Evolutionary conservation across 2,888 invertebrate genomes (phyloP), one percentile per base, ranked within the genome.

Genomic region (Panzeria rudis): DNA sequence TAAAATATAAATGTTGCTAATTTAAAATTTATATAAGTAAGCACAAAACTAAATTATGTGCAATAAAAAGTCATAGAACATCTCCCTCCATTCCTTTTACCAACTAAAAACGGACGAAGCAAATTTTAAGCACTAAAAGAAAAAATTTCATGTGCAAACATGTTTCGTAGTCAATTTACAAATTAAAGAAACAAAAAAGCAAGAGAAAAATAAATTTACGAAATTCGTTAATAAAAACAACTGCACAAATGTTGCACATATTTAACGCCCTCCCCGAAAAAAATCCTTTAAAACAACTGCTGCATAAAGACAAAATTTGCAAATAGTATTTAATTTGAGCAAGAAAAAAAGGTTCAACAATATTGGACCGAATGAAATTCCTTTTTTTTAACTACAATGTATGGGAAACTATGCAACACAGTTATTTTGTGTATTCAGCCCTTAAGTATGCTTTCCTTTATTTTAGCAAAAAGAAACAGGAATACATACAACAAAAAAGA

Each of bases 111-210:
- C 0, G 3, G 11, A 2, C 13, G 25, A n/a, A 75, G 32, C 32
- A 15, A 62, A 41, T 15, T 41, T 41, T 23, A 11, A 47, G 56
- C 20, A 23, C 38, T 3, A 17, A 35, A 50, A n/a, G 23, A 23
- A 44, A 66, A 76, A 76, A 76, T 13, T 66, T 66, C 66, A 32
- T 66, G 66, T 66, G 54, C 50, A 17, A 59, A 66, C 32, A 52
- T 61, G 50, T 66, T 59, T 76, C 75, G 86, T 84, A 90, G 88
- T 88, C 90, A 91, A 91, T 90, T 90, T 91, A 89, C 89, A 90
- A 91, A 90, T 91, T 90, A 89, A 89, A 83, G 41, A 54, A 44
- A 44, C 15, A 69, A 44, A 66, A 79, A 47, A 62, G 47, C 8
- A 23, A 44, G 9, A 15, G 15, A 3, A 44, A 68, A 79, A 54